A percentile compares a stretch with the other conserved stretches of the same genome.
phyloP scores from a whole-genome alignment of 2,113 vertebrate genomes.

The Excalfactoria chinensis region DNA sequence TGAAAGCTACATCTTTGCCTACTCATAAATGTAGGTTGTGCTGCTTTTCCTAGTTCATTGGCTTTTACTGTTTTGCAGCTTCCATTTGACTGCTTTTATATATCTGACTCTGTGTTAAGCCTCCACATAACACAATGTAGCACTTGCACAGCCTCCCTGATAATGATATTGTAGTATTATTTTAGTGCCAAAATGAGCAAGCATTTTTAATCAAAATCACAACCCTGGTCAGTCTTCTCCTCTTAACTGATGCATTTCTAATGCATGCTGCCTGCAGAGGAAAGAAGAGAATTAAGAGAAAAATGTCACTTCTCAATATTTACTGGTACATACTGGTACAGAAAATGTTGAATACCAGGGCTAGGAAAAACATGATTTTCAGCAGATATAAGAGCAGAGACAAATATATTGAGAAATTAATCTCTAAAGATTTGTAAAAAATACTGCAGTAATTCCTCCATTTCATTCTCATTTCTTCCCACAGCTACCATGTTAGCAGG shows the following conservation, averaged over 20 bases:
- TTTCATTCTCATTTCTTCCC: neutral
- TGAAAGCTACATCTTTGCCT: neutral
- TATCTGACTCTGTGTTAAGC: slow-evolving; percentile 81
- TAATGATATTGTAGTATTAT: slow-evolving; percentile 79
- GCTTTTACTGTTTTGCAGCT: slow-evolving; percentile 41
- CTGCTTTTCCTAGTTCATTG: neutral
- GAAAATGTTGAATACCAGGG: neutral
- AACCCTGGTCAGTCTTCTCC: neutral
- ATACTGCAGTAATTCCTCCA: neutral
- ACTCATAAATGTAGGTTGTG: neutral
- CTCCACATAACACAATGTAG: slow-evolving; percentile 32
- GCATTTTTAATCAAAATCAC: neutral
- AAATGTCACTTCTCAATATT: neutral
- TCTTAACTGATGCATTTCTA: neutral
- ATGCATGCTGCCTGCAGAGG: neutral
- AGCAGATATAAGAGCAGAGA: neutral
- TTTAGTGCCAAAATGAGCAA: neutral
- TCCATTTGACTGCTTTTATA: slow-evolving; percentile 79
- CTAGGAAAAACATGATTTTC: neutral
- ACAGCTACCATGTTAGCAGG: neutral
- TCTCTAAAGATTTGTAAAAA: slow-evolving; percentile 3
- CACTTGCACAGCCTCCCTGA: slow-evolving; percentile 59
- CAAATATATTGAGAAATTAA: neutral
- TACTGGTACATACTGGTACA: neutral
- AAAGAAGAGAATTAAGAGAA: neutral